Base-by-base conservation (phyloP, 2,113 vertebrate genomes). In the Salvelinus sp. region DNA sequence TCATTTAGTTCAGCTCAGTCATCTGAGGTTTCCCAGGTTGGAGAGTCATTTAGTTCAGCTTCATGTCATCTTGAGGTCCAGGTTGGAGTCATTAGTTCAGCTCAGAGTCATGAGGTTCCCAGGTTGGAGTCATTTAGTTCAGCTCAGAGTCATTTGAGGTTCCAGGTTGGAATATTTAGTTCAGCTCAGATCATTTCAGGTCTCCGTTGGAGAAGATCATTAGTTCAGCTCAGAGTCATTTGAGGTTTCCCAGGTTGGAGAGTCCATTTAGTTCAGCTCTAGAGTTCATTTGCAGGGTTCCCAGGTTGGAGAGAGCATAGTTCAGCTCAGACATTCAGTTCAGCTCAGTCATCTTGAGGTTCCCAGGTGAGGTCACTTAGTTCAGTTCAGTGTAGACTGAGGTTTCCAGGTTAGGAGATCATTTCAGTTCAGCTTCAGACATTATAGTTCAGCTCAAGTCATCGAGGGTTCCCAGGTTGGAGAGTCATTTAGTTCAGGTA, bases 1-100 rank as follows among this genome's bases (percentile, higher is more conserved):
- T 81, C 81, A 81, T 90, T 92, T 89, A 85, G 83, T 84, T 9
- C 20, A 27, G 28, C 6, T 16, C n/a, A 88, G 27, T 28, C 4
- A 28, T 1, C 10, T 28, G 27, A 6, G 64, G 23, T 25, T 25
- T 70, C 66, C 79, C 28, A 47, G 44, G 44, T 12, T 28, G 28
- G 27, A 28, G 28, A 28, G 85, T 81, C 82, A 81, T 90, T 92
- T 89, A 85, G 83, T 84, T 9, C 20, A 27, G 28, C 6, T 16
- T 28, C 4, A 28, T 0, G n/a, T n/a, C n/a, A n/a, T n/a, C n/a
- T 2, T 1, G 27, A 6, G 64, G 23, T 25, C 79, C 28, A 47
- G 44, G 7, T 12, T 28, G 28, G 28, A 28, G 85, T 81, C 82
- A 81, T 90, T 92, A n/a, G 83, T 84, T 9, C 20, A 27, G 28